These are phyloP conservation scores for Andrena trimmerana DNA, from an alignment of 2,888 invertebrate species.

Conservation along the genomic window DNA sequence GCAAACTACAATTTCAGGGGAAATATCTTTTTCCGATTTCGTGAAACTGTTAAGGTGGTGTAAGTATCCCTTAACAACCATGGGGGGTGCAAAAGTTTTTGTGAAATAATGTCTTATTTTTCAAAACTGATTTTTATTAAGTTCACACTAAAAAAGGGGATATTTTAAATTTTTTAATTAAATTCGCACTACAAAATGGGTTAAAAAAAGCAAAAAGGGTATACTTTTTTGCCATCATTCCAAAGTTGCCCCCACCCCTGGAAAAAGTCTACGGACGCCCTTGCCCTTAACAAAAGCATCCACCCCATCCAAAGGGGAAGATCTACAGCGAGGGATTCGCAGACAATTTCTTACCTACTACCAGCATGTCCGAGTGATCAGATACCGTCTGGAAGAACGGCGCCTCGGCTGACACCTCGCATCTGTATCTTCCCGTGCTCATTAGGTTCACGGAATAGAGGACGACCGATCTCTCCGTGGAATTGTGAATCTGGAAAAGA, in stretches of 20 bases:
- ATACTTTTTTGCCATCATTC: no score
- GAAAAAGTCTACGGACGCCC: neutral
- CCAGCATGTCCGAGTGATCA: slow-evolving; percentile 91
- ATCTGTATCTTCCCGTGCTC: slow-evolving; percentile 91
- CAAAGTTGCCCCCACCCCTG: neutral
- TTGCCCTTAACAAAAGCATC: neutral
- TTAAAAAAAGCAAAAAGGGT: no score
- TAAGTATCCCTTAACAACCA: no score
- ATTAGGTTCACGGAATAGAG: slow-evolving; percentile 89
- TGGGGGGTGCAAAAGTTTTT: no score
- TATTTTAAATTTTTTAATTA: no score
- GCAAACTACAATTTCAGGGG: no score
- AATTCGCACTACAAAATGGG: no score
- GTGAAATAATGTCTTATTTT: no score
- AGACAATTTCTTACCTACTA: slow-evolving; percentile 88
- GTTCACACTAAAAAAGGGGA: no score
- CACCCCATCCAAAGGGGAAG: neutral
- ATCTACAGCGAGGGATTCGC: slow-evolving; percentile 11
- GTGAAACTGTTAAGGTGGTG: no score
- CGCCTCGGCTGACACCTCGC: slow-evolving; percentile 92
- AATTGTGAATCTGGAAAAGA: slow-evolving; percentile 88
- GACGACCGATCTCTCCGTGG: slow-evolving; percentile 89
- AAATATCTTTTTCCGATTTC: no score
- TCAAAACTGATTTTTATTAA: no score
- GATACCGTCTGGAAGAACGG: slow-evolving; percentile 92